Percentiles rank a stretch among this genome's conserved stretches.
phyloP scores from a whole-genome alignment of 2,113 vertebrate species.

The Gallinago undulata region DNA sequence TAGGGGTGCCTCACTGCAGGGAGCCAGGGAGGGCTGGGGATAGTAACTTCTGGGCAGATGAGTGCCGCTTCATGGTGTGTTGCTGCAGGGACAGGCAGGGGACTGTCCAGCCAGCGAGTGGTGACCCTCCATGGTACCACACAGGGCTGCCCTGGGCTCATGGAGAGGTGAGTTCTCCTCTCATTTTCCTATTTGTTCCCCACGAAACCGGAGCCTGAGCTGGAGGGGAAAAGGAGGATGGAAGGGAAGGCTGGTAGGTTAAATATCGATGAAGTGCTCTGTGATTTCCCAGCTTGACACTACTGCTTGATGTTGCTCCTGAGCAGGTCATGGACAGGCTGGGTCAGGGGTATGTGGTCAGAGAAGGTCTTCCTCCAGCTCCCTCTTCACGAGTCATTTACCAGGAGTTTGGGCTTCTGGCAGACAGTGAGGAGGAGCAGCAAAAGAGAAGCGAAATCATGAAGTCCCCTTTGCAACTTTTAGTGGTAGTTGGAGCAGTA shows the following conservation, averaged over 20 bases:
- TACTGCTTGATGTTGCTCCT: neutral
- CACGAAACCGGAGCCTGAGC: neutral
- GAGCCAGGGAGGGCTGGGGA: neutral
- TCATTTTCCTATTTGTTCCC: neutral
- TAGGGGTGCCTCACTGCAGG: neutral
- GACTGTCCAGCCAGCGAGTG: neutral
- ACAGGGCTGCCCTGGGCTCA: accelerated
- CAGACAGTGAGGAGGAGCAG: neutral
- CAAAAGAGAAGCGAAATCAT: neutral
- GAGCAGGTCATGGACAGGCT: neutral
- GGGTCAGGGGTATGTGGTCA: neutral
- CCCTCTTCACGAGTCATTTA: neutral
- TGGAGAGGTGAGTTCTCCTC: neutral
- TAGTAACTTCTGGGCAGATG: neutral
- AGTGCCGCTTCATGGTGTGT: accelerated
- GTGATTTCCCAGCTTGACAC: neutral
- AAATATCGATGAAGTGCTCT: neutral
- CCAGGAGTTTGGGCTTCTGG: neutral
- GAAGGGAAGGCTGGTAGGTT: neutral
- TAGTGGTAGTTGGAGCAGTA: neutral
- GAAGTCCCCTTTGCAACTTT: neutral
- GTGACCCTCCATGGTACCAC: neutral
- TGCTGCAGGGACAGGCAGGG: neutral
- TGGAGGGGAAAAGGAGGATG: neutral
- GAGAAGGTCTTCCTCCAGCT: neutral